Evolutionary conservation across 30 jellyfish, hydroid and myxozoan genomes (phyloP), one percentile per base, ranked within the genome.

Genomic region (Catostylus mosaicus): DNA sequence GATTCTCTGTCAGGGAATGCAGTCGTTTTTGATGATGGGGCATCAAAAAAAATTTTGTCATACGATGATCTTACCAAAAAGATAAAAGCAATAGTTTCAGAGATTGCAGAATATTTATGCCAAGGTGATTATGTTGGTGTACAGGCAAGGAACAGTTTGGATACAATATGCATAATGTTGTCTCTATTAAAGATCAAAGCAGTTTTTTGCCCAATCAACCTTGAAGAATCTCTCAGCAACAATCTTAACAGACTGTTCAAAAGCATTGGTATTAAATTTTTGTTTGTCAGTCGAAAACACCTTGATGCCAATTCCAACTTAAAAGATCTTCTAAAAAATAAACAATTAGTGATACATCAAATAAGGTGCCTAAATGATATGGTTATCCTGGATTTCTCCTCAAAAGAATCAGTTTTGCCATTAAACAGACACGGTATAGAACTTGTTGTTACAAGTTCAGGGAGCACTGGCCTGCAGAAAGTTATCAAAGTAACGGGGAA

Each of bases 391-490:
- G 64, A 37, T 19, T 12, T 68, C n/a, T 16, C 64, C 18, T 35
- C 24, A 10, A 4, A 24, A 1, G 26, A 30, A 4, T 2, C 27
- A 6, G 20, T 9, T 7, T 12, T n/a, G n/a, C 14, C 23, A 23
- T 45, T 54, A 29, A 26, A 27, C 18, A 30, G 24, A 48, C 56
- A 63, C 51, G 89, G 76, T 11, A 40, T 80, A 31, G 92, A 92
- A 29, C 87, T 70, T 69, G 74, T 93, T 18, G 89, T 86, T 2
- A 79, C 77, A 63, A 93, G 89, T 47, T 93, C 98, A 24, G 98
- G 98, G 7, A 93, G 92, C 35, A 93, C 98, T 2, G 97, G 98
- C 31, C 66, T 37, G 0, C 91, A 96, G 10, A 93, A 93, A 71
- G 61, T 79, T 30, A 82, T 93, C 23, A 38, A 46, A 52, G 98